These are phyloP conservation scores for Pagetopsis macropterus DNA, from an alignment of 2,797 vertebrate genomes.

Conservation along the genomic window DNA sequence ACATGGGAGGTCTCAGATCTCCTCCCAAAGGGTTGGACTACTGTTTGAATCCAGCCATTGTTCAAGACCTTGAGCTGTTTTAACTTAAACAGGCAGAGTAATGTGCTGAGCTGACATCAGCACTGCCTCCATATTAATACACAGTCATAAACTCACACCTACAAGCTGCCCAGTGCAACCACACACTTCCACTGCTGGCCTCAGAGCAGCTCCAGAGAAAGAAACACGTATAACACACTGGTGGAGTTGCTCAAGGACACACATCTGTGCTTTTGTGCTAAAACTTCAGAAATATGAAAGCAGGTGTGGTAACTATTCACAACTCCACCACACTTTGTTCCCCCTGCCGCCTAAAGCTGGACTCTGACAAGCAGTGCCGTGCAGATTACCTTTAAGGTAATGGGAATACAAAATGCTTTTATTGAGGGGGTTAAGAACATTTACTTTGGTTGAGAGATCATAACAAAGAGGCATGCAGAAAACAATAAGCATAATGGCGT, in stretches of 20 bases:
- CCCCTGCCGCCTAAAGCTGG: not conserved
- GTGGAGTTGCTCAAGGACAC: not conserved
- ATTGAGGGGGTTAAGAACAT: not conserved
- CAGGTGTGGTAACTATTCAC: not conserved
- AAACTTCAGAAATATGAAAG: not conserved
- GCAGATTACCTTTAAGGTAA: not conserved
- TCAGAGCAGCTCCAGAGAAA: not conserved
- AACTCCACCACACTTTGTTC: not conserved
- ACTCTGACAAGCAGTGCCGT: constrained; percentile 3
- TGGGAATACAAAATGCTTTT: not conserved
- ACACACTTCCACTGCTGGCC: not conserved
- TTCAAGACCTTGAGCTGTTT: constrained; percentile 13
- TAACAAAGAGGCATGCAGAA: not conserved
- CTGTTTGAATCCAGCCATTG: constrained; percentile 10
- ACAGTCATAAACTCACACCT: not conserved
- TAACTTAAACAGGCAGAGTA: not conserved
- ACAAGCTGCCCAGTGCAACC: not conserved
- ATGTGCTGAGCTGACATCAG: constrained; percentile 1
- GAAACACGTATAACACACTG: not conserved
- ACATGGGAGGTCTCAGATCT: constrained; percentile 25
- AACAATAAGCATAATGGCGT: not conserved
- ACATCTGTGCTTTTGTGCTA: no score
- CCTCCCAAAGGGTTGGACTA: not conserved
- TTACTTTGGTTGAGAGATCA: not conserved
- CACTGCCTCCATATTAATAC: constrained; percentile 1